Percentiles rank a stretch among this genome's conserved stretches.
phyloP scores from a whole-genome alignment of 23 tunicate species.

The Aplidium turbinatum region DNA sequence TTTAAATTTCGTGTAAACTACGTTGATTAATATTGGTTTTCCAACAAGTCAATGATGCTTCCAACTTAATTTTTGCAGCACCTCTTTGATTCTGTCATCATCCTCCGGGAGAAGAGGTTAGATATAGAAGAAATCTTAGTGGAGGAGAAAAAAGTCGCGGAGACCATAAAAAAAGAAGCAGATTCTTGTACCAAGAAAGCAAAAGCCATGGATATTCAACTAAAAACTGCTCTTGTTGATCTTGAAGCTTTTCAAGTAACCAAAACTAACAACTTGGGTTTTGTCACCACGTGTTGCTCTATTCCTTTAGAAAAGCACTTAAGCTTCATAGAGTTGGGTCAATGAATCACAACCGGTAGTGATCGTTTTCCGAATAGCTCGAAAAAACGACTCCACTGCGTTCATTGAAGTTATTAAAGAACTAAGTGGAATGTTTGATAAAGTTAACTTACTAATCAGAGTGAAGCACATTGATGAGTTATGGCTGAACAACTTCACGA shows the following conservation, averaged over 20 bases:
- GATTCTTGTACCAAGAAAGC: slow-evolving; percentile 83
- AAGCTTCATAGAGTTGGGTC: no score
- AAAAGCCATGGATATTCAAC: slow-evolving; percentile 87
- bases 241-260: slow-evolving; percentile 91
- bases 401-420: no score
- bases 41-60: no score
- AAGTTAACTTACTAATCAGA: no score
- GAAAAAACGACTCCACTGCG: no score
- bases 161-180: slow-evolving; percentile 83
- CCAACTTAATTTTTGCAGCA: slow-evolving; percentile 23
- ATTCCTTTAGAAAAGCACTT: no score
- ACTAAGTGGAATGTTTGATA: no score
- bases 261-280: neutral
- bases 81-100: slow-evolving; percentile 62
- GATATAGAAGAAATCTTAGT: slow-evolving; percentile 85
- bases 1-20: no score
- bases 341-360: no score
- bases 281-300: no score
- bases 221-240: slow-evolving; percentile 83
- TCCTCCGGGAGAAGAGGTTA: slow-evolving; percentile 78
- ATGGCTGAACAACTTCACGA: neutral
- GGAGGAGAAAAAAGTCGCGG: slow-evolving; percentile 91
- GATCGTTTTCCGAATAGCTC: no score
- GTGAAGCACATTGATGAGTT: neutral
- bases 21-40: no score